A percentile compares a stretch with the other conserved stretches of the same genome.
These are phyloP conservation scores for Stegophylla sp. DNA, from an alignment of 2,888 invertebrate genomes.

Conservation along the genomic window DNA sequence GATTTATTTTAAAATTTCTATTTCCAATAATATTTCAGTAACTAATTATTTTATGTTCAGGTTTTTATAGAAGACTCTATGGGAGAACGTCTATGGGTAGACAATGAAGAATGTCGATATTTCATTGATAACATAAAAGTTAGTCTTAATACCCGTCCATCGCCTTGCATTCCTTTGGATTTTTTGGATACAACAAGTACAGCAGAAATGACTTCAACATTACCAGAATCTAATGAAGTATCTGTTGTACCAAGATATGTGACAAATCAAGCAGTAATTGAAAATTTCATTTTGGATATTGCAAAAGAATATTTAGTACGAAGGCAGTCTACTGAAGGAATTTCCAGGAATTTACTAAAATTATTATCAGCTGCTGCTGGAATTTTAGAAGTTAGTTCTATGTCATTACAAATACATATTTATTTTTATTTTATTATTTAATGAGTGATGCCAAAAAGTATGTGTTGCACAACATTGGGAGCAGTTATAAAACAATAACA, in stretches of 20 bases:
- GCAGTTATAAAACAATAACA: too few species aligned
- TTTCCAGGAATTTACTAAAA: slow-evolving; percentile 86
- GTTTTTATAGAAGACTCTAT: slow-evolving; percentile 93
- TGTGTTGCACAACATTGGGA: too few species aligned
- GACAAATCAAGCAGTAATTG: slow-evolving; percentile 71
- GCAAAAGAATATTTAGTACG: slow-evolving; percentile 86
- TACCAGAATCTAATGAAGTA: slow-evolving; percentile 34
- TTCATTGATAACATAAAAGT: slow-evolving; percentile 90
- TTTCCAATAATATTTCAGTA: slow-evolving; percentile 1
- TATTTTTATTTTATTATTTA: background rate
- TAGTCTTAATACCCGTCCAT: slow-evolving; percentile 81
- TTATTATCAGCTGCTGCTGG: slow-evolving; percentile 86
- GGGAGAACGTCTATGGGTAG: slow-evolving; percentile 93
- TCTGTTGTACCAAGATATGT: slow-evolving; percentile 61
- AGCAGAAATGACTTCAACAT: slow-evolving; percentile 5
- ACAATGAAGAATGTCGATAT: slow-evolving; percentile 86
- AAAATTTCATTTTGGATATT: slow-evolving; percentile 82
- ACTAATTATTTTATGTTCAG: slow-evolving; percentile 65
- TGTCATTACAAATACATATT: background rate
- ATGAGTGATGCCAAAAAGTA: too few species aligned
- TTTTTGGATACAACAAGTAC: slow-evolving; percentile 46
- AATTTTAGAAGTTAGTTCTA: slow-evolving; percentile 75
- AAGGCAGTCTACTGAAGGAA: slow-evolving; percentile 83
- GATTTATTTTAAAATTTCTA: slow-evolving; percentile 11
- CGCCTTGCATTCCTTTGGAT: slow-evolving; percentile 66